Evolutionary conservation across 2,888 invertebrate genomes (phyloP), one percentile per base, ranked within the genome.

Genomic region (Sipunculus nudus): DNA sequence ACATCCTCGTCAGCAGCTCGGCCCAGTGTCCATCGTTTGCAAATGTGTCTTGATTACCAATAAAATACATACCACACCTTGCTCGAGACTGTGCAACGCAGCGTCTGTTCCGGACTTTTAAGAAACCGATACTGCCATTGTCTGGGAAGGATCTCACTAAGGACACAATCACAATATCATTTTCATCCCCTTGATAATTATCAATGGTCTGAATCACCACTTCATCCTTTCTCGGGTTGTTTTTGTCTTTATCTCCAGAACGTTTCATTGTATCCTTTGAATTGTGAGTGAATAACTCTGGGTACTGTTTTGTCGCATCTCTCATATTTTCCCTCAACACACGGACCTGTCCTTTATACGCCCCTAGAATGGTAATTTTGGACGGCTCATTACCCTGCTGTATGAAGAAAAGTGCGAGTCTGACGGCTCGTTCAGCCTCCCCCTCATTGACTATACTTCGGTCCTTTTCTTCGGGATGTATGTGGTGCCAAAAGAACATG

Each of bases 61-160:
- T 50, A 23, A 64, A 58, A 47, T 61, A 64, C 45, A 65, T 32
- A 5, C 63, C 63, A 54, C 63, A 60, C 23, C 32, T 52, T 19
- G 63, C 52, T 32, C 74, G 56, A 10, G 72, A 68, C 31, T 68
- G 69, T 23, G 80, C 78, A 2, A 82, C 80, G 61, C 77, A 77
- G 4, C 81, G 74, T 16, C 82, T 70, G 59, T 82, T 82, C 0
- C 68, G 38, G 19, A 55, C 40, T 26, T 68, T 74, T 45, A 82
- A 65, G 61, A 83, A 82, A 23, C 82, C 82, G 53, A 79, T 73
- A n/a, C 69, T 64, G 28, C 68, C 63, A n/a, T n/a, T n/a, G 26
- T 74, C 69, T 26, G 45, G 56, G 59, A 77, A 77, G 39, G 70
- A 70, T 39, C 76, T 59, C 1, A 77, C 75, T 41, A 77, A 67